Conservation (phyloP, 2,113 vertebrate species). For the Ornithorhynchus anatinus region DNA sequence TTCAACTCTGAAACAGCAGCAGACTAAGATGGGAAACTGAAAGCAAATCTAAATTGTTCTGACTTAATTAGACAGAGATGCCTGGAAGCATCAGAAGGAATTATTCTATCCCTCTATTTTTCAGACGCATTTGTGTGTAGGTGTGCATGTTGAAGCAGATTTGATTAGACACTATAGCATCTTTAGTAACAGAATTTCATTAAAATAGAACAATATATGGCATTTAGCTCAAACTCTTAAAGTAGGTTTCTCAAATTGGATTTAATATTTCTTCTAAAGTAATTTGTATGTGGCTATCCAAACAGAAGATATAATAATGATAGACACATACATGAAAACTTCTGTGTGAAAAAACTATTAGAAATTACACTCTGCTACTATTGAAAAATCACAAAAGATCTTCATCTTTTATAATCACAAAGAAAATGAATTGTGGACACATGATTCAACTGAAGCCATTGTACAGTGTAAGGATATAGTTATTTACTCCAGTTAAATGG, state of each 20-base stretch:
- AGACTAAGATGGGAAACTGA: neutral
- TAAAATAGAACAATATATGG: neutral
- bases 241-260: conserved; percentile 31
- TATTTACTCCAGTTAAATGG: too few relatives aligned
- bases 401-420: too few relatives aligned
- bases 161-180: neutral
- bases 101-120: neutral
- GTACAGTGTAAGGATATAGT: too few relatives aligned
- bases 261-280: neutral
- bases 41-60: neutral
- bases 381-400: neutral
- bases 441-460: too few relatives aligned
- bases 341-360: neutral
- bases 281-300: neutral
- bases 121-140: neutral
- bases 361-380: neutral
- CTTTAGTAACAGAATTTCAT: neutral
- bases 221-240: neutral
- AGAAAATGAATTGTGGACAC: too few relatives aligned
- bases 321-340: neutral
- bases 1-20: too few relatives aligned
- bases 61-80: too few relatives aligned
- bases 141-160: neutral
- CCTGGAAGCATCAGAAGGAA: neutral
- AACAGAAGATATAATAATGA: neutral